phyloP scores from a whole-genome alignment of 2,113 vertebrate genomes.

The Bufo bufo region DNA sequence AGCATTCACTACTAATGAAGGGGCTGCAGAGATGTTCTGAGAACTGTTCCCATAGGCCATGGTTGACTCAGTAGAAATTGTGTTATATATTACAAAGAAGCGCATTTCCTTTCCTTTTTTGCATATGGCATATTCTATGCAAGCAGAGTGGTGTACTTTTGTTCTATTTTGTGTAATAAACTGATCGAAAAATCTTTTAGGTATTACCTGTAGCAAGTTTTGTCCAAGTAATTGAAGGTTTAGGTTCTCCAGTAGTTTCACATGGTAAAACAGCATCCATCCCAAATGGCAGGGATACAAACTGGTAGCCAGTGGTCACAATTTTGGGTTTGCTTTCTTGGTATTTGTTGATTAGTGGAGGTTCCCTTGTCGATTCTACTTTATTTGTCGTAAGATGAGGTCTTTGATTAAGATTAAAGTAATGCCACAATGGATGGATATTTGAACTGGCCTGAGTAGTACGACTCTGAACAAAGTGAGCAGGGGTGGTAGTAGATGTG shows the following conservation, averaged over 20 bases:
- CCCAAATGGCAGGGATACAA: constrained; percentile 76
- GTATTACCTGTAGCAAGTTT: constrained; percentile 85
- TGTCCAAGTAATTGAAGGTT: constrained; percentile 86
- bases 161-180: too few relatives aligned
- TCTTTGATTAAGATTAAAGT: constrained; percentile 56
- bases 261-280: constrained; percentile 81
- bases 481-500: constrained; percentile 42
- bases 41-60: too few relatives aligned
- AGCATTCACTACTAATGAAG: too few relatives aligned
- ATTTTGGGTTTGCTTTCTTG: constrained; percentile 76
- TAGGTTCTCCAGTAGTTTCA: constrained; percentile 78
- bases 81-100: too few relatives aligned
- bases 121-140: too few relatives aligned
- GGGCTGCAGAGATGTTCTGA: too few relatives aligned
- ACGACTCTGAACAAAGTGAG: constrained; percentile 39
- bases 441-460: constrained; percentile 53
- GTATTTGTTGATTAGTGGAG: constrained; percentile 62
- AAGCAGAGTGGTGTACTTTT: too few relatives aligned
- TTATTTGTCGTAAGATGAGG: constrained; percentile 59
- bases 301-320: constrained; percentile 65
- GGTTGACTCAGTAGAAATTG: too few relatives aligned
- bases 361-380: constrained; percentile 58
- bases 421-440: constrained; percentile 57
- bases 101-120: too few relatives aligned
- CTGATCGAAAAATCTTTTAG: too few relatives aligned